Evolutionary conservation across 2,888 invertebrate species (phyloP), one percentile per base, ranked within the genome.

Genomic region (Brachyopa scutellaris): DNA sequence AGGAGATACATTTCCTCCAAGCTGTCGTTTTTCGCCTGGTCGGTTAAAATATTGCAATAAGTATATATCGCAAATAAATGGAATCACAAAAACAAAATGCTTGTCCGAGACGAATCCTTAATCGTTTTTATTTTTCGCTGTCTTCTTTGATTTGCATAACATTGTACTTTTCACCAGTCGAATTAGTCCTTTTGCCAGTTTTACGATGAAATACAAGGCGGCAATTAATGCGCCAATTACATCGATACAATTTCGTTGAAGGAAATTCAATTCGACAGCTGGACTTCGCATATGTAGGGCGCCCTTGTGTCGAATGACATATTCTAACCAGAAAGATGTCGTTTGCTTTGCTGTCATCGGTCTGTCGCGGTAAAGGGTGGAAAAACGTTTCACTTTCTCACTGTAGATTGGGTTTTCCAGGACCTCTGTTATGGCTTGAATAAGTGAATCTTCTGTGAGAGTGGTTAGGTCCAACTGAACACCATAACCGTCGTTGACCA

Each of bases 251-350:
- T 31, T 47, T 29, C 36, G 59, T 29, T 88, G 90, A 1, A 91
- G 57, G 88, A 91, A 91, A 72, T 86, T 90, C 67, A 92, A 85
- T 29, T 91, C 86, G 2, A 90, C 70, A 0, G 91, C 90, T 2
- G 92, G 91, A 87, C 91, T 92, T 70, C 91, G 92, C 85, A 92
- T 89, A 64, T 89, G 91, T 1, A 87, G 86, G 0, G 92, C 92
- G 6, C 92, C 93, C 29, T 91, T 91, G 85, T 93, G 88, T 7
- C 92, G 89, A 2, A 93, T 87, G 0, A 93, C 91, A 85, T 93
- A 93, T 84, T 93, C 92, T 19, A 92, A 89, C 93, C 93, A 93
- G 85, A 87, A 93, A 84, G 92, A 88, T 0, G 92, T 92, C 0
- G 92, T 91, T 55, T 92, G 91, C 36, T 92, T 86, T 0, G 92